Evolutionary conservation across 2,888 invertebrate species (phyloP).

Genomic region (Geotrupes spiniger): DNA sequence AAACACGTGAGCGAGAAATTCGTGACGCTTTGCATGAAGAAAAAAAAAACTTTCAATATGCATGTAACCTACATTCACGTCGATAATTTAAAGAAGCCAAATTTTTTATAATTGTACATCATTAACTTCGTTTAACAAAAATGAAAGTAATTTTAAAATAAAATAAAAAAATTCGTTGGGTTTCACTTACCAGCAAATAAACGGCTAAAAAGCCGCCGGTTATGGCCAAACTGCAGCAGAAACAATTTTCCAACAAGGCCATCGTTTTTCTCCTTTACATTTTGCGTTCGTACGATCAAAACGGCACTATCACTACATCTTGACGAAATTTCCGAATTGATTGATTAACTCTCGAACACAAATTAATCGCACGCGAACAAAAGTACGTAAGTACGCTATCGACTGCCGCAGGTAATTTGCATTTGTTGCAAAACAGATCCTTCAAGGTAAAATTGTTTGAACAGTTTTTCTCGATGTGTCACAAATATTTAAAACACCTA

Average conservation of each 20-base stretch:
- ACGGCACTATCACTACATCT: neutral
- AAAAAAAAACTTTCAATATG: too few relatives aligned
- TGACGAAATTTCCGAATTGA: neutral
- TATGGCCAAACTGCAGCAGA: conserved; percentile 51
- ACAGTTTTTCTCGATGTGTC: conserved; percentile 11
- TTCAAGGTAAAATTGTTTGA: conserved; percentile 18
- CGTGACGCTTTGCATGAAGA: too few relatives aligned
- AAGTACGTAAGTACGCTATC: too few relatives aligned
- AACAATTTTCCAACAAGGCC: conserved; percentile 50
- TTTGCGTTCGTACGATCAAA: conserved; percentile 9
- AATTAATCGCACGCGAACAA: too few relatives aligned
- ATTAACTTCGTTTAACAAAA: too few relatives aligned
- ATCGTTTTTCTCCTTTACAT: conserved; percentile 34
- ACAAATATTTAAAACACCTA: conserved; percentile 4
- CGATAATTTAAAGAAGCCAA: too few relatives aligned
- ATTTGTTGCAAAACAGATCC: conserved; percentile 15
- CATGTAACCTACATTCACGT: too few relatives aligned
- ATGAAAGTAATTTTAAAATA: too few relatives aligned
- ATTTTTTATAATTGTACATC: too few relatives aligned
- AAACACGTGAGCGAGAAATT: too few relatives aligned
- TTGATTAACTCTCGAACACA: neutral
- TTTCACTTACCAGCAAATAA: conserved; percentile 48
- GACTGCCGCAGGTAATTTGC: neutral
- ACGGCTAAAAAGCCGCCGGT: conserved; percentile 52
- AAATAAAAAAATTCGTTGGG: too few relatives aligned